phyloP scores from a whole-genome alignment of 2,113 vertebrate genomes.

The Morphnarchus princeps region DNA sequence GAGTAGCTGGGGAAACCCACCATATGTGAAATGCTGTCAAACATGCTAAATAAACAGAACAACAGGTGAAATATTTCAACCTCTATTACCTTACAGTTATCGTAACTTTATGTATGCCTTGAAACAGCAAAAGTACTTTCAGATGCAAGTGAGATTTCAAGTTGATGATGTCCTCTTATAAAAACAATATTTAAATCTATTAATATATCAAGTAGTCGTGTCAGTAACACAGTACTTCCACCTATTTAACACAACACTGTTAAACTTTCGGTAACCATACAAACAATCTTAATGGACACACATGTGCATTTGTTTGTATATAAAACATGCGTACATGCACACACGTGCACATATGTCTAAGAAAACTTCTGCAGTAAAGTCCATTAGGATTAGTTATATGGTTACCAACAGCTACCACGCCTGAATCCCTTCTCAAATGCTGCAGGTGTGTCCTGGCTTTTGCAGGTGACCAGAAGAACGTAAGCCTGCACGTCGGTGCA shows the following conservation, averaged over 20 bases:
- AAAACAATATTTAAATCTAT: neutral
- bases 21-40: neutral
- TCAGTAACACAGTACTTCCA: neutral
- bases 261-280: neutral
- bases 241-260: neutral
- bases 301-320: neutral
- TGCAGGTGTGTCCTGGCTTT: neutral
- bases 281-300: neutral
- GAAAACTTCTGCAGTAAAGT: neutral
- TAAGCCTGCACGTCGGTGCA: neutral
- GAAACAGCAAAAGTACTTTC: neutral
- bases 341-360: neutral
- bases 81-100: neutral
- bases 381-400: neutral
- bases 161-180: neutral
- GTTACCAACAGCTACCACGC: neutral
- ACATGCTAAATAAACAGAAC: neutral
- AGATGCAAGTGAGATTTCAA: neutral
- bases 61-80: neutral
- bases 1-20: neutral
- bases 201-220: neutral
- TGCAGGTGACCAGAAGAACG: neutral
- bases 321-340: accelerated
- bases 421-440: neutral
- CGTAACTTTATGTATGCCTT: neutral